These are phyloP conservation scores for Calliopum simillimum DNA, from an alignment of 2,888 invertebrate genomes.

Conservation along the genomic window DNA sequence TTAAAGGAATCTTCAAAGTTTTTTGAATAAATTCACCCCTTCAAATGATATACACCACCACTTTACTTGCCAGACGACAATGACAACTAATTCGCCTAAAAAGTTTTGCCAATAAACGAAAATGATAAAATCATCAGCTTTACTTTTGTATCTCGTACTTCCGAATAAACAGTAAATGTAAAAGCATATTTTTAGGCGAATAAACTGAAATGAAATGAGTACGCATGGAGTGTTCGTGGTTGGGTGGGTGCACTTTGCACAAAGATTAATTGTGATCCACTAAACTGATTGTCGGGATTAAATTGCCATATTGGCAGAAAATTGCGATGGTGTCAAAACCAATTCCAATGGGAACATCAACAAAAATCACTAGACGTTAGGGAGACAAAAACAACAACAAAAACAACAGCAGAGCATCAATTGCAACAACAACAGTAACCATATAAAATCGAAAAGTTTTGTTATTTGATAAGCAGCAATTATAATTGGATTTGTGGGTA, in stretches of 20 bases:
- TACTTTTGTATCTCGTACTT: too few species aligned
- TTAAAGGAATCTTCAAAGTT: too few species aligned
- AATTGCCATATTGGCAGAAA: constrained; percentile 43
- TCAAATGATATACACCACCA: too few species aligned
- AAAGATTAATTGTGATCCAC: constrained; percentile 44
- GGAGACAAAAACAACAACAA: constrained; percentile 49
- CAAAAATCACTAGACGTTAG: background rate
- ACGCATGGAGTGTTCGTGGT: background rate
- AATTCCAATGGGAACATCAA: constrained; percentile 22
- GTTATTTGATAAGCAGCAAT: constrained; percentile 35
- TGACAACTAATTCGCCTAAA: background rate
- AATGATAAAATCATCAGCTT: constrained; percentile 2
- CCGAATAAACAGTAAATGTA: background rate
- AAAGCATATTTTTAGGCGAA: constrained; percentile 23
- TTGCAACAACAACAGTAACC: constrained; percentile 51
- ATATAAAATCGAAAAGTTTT: constrained; percentile 28
- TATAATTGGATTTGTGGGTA: constrained; percentile 34
- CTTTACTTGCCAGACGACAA: too few species aligned
- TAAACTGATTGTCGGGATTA: constrained; percentile 44
- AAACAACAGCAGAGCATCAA: constrained; percentile 45
- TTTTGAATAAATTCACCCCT: too few species aligned
- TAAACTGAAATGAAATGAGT: too few species aligned
- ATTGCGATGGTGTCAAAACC: constrained; percentile 22
- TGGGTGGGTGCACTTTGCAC: constrained; percentile 3
- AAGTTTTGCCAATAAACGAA: constrained; percentile 25